Evolutionary conservation across 2,888 invertebrate species (phyloP).

Genomic region (Hypomecis atomaria): DNA sequence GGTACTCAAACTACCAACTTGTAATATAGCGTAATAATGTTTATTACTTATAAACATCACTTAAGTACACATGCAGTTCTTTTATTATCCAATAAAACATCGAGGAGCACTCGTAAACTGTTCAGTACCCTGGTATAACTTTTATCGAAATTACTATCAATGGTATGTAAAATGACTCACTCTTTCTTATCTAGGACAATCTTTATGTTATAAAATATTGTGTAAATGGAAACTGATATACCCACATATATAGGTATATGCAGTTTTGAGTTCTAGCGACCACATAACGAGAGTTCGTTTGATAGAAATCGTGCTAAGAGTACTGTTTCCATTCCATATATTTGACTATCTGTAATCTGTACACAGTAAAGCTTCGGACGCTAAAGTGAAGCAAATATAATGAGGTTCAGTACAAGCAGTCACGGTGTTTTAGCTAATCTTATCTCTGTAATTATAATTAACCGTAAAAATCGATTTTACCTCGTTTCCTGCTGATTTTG

Average conservation of each 20-base stretch:
- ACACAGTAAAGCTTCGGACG: slow-evolving; percentile 5
- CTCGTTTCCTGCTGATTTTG: neutral
- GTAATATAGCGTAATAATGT: neutral
- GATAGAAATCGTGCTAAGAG: no score
- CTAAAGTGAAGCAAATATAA: slow-evolving; percentile 5
- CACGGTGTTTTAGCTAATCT: slow-evolving; percentile 25
- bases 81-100: neutral
- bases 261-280: no score
- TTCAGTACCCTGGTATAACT: no score
- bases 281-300: no score
- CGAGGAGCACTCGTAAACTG: slow-evolving; percentile 3
- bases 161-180: no score
- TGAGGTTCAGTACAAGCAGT: slow-evolving; percentile 28
- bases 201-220: no score
- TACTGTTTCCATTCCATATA: slow-evolving; percentile 15
- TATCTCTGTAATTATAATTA: slow-evolving; percentile 25
- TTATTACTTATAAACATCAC: no score
- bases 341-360: neutral
- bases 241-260: no score
- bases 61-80: no score
- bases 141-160: no score
- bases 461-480: slow-evolving; percentile 23
- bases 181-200: no score
- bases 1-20: neutral
- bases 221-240: no score